Conservation (phyloP, 2,888 invertebrate species). For the Aspidapion aeneum region DNA sequence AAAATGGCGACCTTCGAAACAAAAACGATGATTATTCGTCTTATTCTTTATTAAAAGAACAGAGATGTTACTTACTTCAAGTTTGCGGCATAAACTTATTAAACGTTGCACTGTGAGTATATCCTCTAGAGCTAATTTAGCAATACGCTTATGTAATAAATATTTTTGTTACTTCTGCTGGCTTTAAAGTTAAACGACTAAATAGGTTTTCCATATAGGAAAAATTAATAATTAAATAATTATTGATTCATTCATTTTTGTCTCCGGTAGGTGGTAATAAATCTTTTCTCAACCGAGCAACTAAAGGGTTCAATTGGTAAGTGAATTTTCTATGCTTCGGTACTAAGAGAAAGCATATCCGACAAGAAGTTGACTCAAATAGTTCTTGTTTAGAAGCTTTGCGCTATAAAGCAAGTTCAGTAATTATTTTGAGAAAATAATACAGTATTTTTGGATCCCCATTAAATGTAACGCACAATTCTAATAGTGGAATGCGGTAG, state of each 20-base stretch:
- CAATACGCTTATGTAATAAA: neutral
- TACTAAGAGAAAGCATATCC: neutral
- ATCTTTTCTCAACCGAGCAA: neutral
- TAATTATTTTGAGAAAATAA: slow-evolving; percentile 13
- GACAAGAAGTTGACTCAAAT: slow-evolving; percentile 1
- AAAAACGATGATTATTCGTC: too few species aligned
- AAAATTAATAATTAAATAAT: neutral
- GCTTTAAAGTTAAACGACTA: neutral
- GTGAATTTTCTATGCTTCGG: neutral
- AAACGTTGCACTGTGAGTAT: neutral
- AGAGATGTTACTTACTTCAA: too few species aligned
- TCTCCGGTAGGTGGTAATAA: neutral
- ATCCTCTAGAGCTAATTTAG: neutral
- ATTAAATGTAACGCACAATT: too few species aligned
- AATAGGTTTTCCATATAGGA: neutral
- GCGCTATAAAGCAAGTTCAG: slow-evolving; percentile 10
- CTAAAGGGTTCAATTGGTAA: neutral
- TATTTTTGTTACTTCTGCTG: neutral
- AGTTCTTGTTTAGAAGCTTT: slow-evolving; percentile 8
- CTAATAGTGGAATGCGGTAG: neutral
- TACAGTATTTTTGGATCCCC: too few species aligned
- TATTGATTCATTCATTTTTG: neutral
- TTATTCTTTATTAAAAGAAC: too few species aligned
- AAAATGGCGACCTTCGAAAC: too few species aligned
- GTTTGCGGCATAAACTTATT: neutral